These are phyloP conservation scores for Trichogramma dendrolimi DNA, from an alignment of 2,888 invertebrate genomes.

Conservation along the genomic window DNA sequence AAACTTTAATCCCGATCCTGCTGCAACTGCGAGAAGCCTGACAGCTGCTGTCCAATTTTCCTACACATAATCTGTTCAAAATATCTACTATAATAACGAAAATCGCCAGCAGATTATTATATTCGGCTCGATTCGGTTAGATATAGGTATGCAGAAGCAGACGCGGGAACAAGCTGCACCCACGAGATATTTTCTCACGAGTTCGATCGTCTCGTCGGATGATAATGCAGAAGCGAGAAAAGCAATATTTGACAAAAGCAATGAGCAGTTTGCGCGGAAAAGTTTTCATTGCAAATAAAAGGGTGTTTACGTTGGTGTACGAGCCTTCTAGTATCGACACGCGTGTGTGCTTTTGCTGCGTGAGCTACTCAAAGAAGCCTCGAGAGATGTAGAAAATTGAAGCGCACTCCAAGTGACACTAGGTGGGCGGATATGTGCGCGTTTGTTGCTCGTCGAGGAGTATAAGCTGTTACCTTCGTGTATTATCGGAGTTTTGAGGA, in stretches of 20 bases:
- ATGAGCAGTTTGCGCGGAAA: constrained; percentile 15
- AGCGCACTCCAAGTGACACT: constrained; percentile 37
- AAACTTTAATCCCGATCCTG: too few relatives aligned
- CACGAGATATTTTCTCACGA: too few relatives aligned
- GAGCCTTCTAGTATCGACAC: neutral
- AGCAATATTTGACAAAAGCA: constrained; percentile 13
- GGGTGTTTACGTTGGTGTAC: neutral
- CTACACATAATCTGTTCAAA: too few relatives aligned
- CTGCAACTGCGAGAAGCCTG: too few relatives aligned
- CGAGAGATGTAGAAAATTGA: constrained; percentile 17
- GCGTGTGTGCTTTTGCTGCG: constrained; percentile 12
- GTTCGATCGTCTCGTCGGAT: too few relatives aligned
- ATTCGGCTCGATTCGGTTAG: too few relatives aligned
- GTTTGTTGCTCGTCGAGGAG: constrained; percentile 8
- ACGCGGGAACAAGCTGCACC: too few relatives aligned
- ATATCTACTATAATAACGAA: too few relatives aligned
- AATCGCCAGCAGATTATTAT: too few relatives aligned
- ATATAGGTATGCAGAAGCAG: too few relatives aligned
- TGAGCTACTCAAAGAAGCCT: constrained; percentile 8
- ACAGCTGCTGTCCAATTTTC: too few relatives aligned
- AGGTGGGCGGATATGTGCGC: constrained; percentile 41
- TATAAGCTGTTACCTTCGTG: neutral
- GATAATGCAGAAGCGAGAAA: neutral
- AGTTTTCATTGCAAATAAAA: constrained; percentile 25
- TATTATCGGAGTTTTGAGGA: constrained; percentile 17